Evolutionary conservation across 2,888 invertebrate genomes (phyloP), one percentile per base, ranked within the genome.

Genomic region (Apantesis nais): DNA sequence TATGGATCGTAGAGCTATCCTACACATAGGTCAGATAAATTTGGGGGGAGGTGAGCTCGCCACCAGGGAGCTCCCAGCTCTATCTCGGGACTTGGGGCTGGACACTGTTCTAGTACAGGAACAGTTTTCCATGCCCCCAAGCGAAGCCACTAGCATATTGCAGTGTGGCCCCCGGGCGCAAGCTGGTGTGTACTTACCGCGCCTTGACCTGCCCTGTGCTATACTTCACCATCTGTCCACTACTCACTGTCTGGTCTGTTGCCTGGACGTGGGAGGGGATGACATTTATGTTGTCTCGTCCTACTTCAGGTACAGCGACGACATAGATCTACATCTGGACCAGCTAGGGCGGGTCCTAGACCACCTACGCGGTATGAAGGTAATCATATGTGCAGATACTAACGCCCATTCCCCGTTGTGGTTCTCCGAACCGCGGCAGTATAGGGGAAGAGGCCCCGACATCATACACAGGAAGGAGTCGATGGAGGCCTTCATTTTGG

Each of bases 1-100:
- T 79, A 82, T 81, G 78, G 14, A 0, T 0, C 1, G 48, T 48
- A 48, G 48, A 1, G 7, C 19, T 14, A 7, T 14, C 2, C 0
- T 14, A 41, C 3, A 37, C 3, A 12, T 41, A 14, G 41, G 41
- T 12, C 41, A 41, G 14, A 14, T 41, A 41, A 41, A 41, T 12
- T 2, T 41, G 3, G 41, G 41, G 41, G n/a, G n/a, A n/a, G n/a
- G n/a, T n/a, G n/a, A n/a, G n/a, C n/a, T n/a, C n/a, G n/a, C n/a
- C n/a, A n/a, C n/a, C n/a, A n/a, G n/a, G n/a, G n/a, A n/a, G n/a
- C n/a, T n/a, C n/a, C n/a, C n/a, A n/a, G n/a, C n/a, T 11, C n/a
- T n/a, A n/a, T n/a, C n/a, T n/a, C n/a, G n/a, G n/a, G n/a, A n/a
- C n/a, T n/a, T n/a, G n/a, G n/a, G n/a, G n/a, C n/a, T n/a, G n/a